Evolutionary conservation across 2,888 invertebrate genomes (phyloP).

Genomic region (Cyclophora albipunctata): DNA sequence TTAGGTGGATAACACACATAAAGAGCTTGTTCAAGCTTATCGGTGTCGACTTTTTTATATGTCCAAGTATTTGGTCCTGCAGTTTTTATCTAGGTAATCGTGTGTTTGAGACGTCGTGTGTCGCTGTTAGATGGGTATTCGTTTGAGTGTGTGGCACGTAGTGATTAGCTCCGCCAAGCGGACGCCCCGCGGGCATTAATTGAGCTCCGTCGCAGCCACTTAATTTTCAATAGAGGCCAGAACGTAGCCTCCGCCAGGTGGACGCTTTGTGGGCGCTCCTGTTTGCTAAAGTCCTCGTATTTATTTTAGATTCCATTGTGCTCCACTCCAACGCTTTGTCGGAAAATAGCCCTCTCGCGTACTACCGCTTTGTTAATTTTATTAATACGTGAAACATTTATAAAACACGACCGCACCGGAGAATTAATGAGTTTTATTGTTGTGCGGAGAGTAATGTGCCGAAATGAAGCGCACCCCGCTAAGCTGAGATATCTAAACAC

Average conservation of each 20-base stretch:
- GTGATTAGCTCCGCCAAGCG: conserved; percentile 13
- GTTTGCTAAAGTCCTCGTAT: conserved; percentile 72
- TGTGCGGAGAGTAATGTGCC: conserved; percentile 63
- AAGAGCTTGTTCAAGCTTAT: conserved; percentile 1
- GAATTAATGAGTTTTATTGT: conserved; percentile 74
- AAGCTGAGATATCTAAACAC: conserved; percentile 52
- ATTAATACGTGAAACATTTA: conserved; percentile 75
- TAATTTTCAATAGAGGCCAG: conserved; percentile 54
- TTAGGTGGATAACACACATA: neutral
- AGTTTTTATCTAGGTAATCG: too few relatives aligned
- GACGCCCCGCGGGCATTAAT: conserved; percentile 49
- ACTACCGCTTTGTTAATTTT: conserved; percentile 71
- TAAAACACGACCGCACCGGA: conserved; percentile 65
- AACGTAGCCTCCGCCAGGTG: conserved; percentile 50
- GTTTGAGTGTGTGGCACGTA: too few relatives aligned
- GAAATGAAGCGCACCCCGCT: conserved; percentile 47
- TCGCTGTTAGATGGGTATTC: too few relatives aligned
- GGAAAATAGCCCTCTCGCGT: conserved; percentile 64
- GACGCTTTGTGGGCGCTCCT: conserved; percentile 60
- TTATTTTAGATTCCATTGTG: conserved; percentile 73
- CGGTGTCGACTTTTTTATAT: too few relatives aligned
- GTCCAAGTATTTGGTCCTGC: too few relatives aligned
- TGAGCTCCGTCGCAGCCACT: conserved; percentile 54
- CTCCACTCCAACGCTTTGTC: conserved; percentile 64
- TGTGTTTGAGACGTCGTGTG: too few relatives aligned